A percentile compares a stretch with the other conserved stretches of the same genome.
Conservation (phyloP, 2,113 vertebrate species). For the Dendropsophus ebraccatus region DNA sequence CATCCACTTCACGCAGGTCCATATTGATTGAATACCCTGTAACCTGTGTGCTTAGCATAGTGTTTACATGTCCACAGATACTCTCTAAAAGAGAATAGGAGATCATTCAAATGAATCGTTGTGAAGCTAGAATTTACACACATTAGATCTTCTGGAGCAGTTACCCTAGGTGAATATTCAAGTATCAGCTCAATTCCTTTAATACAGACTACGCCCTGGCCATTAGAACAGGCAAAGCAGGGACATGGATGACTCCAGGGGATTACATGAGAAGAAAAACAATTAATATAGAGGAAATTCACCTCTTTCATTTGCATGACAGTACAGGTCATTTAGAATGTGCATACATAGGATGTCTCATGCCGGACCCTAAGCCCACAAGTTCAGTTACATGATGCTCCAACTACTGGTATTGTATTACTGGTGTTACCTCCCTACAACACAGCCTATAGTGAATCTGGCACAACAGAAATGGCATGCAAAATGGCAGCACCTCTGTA, state of each 20-base stretch:
- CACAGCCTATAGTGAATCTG: neutral
- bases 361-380: neutral
- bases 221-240: slow-evolving; percentile 5
- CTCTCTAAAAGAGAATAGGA: neutral
- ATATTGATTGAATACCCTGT: neutral
- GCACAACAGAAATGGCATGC: too few relatives aligned
- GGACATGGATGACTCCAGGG: slow-evolving; percentile 14
- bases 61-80: neutral
- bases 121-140: neutral
- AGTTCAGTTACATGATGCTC: neutral
- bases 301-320: slow-evolving; percentile 39
- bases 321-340: slow-evolving; percentile 29
- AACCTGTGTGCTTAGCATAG: neutral
- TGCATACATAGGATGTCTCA: slow-evolving; percentile 31
- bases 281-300: slow-evolving; percentile 50
- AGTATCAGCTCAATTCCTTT: neutral
- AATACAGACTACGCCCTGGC: neutral
- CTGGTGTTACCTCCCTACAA: neutral
- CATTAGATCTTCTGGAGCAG: slow-evolving; percentile 1
- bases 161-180: slow-evolving; percentile 10
- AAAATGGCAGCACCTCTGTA: neutral
- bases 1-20: neutral
- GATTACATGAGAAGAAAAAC: slow-evolving; percentile 51
- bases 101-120: neutral
- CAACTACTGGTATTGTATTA: neutral